Conservation (phyloP, 2,113 vertebrate species). For the Prochilodus magdalenae region DNA sequence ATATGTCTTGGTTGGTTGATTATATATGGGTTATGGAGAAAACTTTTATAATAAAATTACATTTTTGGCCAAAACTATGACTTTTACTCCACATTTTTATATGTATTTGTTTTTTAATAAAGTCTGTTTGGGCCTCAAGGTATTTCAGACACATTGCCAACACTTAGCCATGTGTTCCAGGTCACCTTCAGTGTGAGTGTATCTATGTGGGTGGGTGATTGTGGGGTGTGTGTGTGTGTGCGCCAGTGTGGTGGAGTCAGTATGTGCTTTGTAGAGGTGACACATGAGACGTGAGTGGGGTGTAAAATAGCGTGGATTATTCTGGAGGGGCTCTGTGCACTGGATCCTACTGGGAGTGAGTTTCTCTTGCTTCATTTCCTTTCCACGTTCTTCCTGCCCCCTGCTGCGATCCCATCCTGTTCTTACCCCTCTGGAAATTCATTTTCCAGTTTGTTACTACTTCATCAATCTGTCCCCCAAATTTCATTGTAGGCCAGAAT, state of each 20-base stretch:
- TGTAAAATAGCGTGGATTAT: slow-evolving; percentile 41
- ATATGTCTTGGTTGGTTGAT: too few species aligned
- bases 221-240: not conserved
- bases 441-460: not conserved
- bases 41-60: not conserved
- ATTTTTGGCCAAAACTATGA: not conserved
- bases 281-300: slow-evolving; percentile 17
- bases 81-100: not conserved
- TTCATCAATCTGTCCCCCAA: not conserved
- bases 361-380: not conserved
- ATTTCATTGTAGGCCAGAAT: too few species aligned
- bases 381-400: not conserved
- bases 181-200: slow-evolving; percentile 41
- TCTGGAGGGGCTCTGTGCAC: not conserved
- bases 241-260: not conserved
- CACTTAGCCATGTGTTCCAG: slow-evolving; percentile 12
- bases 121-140: not conserved
- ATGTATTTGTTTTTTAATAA: not conserved
- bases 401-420: not conserved
- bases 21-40: not conserved
- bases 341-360: not conserved
- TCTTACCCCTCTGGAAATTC: not conserved
- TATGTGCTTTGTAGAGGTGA: slow-evolving; percentile 26
- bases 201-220: not conserved
- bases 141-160: not conserved